These are phyloP conservation scores for Serranus cabrilla DNA, from an alignment of 2,797 vertebrate species.

Conservation along the genomic window DNA sequence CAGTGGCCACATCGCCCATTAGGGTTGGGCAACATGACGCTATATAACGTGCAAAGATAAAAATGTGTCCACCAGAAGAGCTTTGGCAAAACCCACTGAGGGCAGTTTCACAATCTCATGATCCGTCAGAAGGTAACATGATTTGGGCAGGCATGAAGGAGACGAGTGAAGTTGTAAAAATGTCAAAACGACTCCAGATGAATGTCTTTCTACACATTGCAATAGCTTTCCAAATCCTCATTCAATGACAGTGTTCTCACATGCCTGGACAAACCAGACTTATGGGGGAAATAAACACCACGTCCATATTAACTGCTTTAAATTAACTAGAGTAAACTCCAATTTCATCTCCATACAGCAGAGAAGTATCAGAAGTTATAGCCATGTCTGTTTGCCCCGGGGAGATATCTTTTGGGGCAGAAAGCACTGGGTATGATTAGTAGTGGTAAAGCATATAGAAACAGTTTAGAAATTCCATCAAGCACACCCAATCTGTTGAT, in stretches of 20 bases:
- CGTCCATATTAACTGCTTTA: constrained; percentile 9
- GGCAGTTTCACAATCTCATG: too few relatives aligned
- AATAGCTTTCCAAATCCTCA: neutral
- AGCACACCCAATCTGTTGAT: constrained; percentile 71
- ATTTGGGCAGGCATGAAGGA: too few relatives aligned
- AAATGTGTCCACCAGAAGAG: too few relatives aligned
- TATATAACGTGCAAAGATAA: too few relatives aligned
- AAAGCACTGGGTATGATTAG: constrained; percentile 52
- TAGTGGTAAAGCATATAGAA: constrained; percentile 53
- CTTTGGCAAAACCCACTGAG: too few relatives aligned
- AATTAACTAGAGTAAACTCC: constrained; percentile 18
- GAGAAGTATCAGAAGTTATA: constrained; percentile 8
- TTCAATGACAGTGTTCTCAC: neutral
- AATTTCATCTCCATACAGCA: constrained; percentile 26
- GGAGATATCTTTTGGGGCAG: constrained; percentile 40
- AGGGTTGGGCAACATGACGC: too few relatives aligned
- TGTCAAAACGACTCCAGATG: neutral
- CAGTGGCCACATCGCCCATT: neutral
- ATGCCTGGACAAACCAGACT: neutral
- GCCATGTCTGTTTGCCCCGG: constrained; percentile 34
- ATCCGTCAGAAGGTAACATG: too few relatives aligned
- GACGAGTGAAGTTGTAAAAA: too few relatives aligned
- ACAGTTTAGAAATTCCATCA: constrained; percentile 65
- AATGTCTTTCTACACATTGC: constrained; percentile 1
- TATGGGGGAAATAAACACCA: neutral